Percentiles rank a stretch among this genome's conserved stretches.
Evolutionary conservation across 2,888 invertebrate species (phyloP).

Genomic region (Bombylius major): DNA sequence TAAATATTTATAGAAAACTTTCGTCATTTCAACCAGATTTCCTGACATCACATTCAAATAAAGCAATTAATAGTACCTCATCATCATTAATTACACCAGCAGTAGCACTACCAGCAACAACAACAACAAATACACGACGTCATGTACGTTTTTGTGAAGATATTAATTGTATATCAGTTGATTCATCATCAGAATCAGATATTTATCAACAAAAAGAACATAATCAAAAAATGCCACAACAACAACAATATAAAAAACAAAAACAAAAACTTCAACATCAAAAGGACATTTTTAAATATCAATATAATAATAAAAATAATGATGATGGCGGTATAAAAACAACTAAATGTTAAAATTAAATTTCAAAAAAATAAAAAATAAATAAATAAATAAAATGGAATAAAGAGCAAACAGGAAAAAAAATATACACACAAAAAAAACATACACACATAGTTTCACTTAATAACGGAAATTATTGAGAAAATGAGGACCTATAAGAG

Average conservation of each 20-base stretch:
- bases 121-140: not conserved
- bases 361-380: too few species aligned
- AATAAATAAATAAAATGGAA: too few species aligned
- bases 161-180: not conserved
- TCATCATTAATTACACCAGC: not conserved
- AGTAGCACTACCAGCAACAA: not conserved
- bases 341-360: too few species aligned
- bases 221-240: not conserved
- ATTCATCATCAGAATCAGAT: not conserved
- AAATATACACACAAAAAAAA: too few species aligned
- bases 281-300: not conserved
- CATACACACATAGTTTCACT: too few species aligned
- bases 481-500: too few species aligned
- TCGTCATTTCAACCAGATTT: constrained; percentile 3
- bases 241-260: not conserved
- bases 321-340: too few species aligned
- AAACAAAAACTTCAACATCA: not conserved
- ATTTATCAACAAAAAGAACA: not conserved
- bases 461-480: too few species aligned
- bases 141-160: constrained; percentile 6
- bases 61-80: not conserved
- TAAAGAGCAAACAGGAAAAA: too few species aligned
- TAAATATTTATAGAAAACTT: constrained; percentile 2
- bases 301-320: too few species aligned
- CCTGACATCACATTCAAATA: not conserved